Evolutionary conservation across 2,797 vertebrate genomes (phyloP).

Genomic region (Semaprochilodus insignis): DNA sequence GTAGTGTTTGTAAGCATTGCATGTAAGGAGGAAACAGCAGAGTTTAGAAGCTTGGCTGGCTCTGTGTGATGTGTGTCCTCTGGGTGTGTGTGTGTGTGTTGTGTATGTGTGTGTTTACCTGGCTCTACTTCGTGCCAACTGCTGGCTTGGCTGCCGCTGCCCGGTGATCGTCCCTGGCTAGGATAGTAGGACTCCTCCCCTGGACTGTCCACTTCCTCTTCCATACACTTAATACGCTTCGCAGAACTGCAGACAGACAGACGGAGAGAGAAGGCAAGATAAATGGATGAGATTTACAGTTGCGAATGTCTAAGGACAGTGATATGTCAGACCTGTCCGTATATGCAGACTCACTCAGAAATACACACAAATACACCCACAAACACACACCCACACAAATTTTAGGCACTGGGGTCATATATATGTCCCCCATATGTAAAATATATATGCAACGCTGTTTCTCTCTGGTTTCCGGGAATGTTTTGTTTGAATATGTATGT

Average conservation of each 20-base stretch:
- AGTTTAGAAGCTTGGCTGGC: constrained; percentile 19
- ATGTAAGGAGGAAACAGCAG: constrained; percentile 5
- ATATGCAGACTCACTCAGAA: background rate
- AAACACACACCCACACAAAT: background rate
- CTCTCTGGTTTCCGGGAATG: background rate
- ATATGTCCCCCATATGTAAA: background rate
- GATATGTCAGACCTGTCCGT: background rate
- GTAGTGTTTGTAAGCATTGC: background rate
- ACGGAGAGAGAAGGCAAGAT: constrained; percentile 45
- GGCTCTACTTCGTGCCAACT: constrained; percentile 99
- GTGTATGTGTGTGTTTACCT: constrained; percentile 79
- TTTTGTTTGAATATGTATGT: background rate
- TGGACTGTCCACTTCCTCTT: constrained; percentile 98
- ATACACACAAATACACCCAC: background rate
- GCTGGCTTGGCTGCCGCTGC: constrained; percentile 93
- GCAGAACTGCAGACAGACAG: constrained; percentile 84
- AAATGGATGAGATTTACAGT: constrained; percentile 21
- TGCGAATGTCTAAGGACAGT: background rate
- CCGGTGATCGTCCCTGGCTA: constrained; percentile 92
- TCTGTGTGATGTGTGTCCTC: constrained; percentile 27
- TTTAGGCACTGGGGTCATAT: background rate
- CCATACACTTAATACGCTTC: constrained; percentile 98
- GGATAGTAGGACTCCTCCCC: constrained; percentile 96
- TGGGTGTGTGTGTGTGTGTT: constrained; percentile 29
- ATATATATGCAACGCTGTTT: background rate